Evolutionary conservation across 2,888 invertebrate species (phyloP).

Genomic region (Phrixothrix hirtus): DNA sequence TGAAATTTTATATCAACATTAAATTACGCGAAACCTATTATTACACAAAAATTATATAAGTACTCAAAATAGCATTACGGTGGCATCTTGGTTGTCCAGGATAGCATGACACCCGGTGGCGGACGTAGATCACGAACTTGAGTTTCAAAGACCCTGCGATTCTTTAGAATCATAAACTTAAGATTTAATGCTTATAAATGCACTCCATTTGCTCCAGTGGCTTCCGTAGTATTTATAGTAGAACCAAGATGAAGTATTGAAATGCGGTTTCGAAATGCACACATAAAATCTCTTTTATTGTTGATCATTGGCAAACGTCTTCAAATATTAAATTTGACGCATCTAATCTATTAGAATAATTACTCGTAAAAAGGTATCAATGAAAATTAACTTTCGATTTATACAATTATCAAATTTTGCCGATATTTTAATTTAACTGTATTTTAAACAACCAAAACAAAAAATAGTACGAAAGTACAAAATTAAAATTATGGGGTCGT

Average conservation of each 20-base stretch:
- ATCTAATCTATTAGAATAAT: no score
- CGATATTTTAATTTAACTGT: no score
- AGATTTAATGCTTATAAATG: conserved; percentile 32
- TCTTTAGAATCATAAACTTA: conserved; percentile 33
- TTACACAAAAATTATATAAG: no score
- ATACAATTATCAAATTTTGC: no score
- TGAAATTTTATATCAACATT: neutral
- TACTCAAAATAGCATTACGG: neutral
- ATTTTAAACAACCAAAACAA: no score
- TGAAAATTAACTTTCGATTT: no score
- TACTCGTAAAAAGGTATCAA: no score
- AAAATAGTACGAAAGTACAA: no score
- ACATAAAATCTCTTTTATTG: neutral
- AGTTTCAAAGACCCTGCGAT: conserved; percentile 35
- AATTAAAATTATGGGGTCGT: no score
- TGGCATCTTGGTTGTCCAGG: conserved; percentile 40
- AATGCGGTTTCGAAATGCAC: neutral
- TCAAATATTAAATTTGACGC: neutral
- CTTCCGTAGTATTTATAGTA: conserved; percentile 18
- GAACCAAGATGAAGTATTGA: no score
- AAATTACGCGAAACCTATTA: no score
- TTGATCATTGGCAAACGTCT: no score
- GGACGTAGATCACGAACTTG: conserved; percentile 43
- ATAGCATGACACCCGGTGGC: conserved; percentile 43
- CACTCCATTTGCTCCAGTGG: conserved; percentile 14